These are phyloP conservation scores for Lepidochrysops patricia DNA, from an alignment of 2,888 invertebrate genomes.

Conservation along the genomic window DNA sequence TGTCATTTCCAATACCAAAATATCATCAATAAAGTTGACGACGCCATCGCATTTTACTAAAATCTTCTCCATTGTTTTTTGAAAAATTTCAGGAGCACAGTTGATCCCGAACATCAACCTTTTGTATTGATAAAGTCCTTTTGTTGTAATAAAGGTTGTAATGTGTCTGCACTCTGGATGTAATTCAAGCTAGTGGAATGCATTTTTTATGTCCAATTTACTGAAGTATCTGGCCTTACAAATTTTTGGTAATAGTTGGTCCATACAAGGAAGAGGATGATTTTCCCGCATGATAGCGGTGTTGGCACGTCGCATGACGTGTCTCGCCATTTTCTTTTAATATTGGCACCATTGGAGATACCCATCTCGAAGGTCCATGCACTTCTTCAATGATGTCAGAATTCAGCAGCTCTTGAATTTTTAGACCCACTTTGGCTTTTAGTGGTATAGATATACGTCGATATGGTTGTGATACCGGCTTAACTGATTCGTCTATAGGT, in stretches of 20 bases:
- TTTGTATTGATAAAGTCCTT: background rate
- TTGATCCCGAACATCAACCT: background rate
- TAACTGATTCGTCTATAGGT: constrained; percentile 21
- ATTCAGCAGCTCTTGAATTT: constrained; percentile 20
- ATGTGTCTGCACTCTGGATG: background rate
- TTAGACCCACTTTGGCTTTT: constrained; percentile 20
- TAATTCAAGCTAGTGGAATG: background rate
- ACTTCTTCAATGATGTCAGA: constrained; percentile 24
- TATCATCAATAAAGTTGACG: too few species aligned
- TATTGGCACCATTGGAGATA: constrained; percentile 23
- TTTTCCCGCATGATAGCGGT: too few species aligned
- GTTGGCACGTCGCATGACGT: too few species aligned
- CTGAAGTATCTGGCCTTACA: background rate
- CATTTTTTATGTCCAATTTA: background rate
- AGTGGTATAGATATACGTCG: constrained; percentile 23
- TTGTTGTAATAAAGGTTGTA: background rate
- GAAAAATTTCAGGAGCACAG: too few species aligned
- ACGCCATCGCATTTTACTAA: background rate
- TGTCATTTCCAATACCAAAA: too few species aligned
- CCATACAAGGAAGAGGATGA: too few species aligned
- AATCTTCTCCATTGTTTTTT: too few species aligned
- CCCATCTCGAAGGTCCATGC: constrained; percentile 20
- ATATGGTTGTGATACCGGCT: constrained; percentile 24
- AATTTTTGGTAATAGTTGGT: too few species aligned
- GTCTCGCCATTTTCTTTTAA: too few species aligned